Percentiles rank a stretch among this genome's conserved stretches.
Evolutionary conservation across 2,797 vertebrate genomes (phyloP).

Genomic region (Cygnus olor): DNA sequence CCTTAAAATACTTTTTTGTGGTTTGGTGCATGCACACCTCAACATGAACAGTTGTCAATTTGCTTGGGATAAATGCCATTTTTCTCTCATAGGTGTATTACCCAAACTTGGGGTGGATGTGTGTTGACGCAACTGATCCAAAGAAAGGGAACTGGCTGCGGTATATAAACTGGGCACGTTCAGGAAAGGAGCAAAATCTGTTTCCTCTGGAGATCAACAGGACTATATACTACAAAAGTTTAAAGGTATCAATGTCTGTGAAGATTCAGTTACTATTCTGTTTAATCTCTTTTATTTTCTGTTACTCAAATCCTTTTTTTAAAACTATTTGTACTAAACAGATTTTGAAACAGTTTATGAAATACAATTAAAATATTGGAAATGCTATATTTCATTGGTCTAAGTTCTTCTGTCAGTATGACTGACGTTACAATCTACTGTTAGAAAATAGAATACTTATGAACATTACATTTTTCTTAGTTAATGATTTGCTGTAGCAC

Average conservation of each 20-base stretch:
- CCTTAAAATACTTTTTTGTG: not conserved
- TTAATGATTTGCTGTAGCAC: not conserved
- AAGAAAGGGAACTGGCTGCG: conserved; percentile 93
- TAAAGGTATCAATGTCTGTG: conserved; percentile 82
- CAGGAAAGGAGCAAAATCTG: conserved; percentile 90
- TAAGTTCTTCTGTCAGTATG: not conserved
- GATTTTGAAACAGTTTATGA: not conserved
- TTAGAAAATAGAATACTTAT: not conserved
- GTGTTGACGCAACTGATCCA: conserved; percentile 93
- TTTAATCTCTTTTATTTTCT: not conserved
- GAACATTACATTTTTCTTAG: accelerated
- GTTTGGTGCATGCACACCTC: accelerated
- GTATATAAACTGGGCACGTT: conserved; percentile 93
- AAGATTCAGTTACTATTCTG: not conserved
- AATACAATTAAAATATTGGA: not conserved
- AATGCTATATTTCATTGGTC: not conserved
- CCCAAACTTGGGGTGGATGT: conserved; percentile 95
- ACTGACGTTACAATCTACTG: not conserved
- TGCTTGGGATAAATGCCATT: not conserved
- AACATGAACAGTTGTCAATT: not conserved
- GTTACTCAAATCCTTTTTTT: not conserved
- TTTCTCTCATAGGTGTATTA: conserved; percentile 86
- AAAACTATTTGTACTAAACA: not conserved
- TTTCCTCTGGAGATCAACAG: conserved; percentile 95
- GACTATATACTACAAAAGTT: conserved; percentile 94